Base-by-base conservation (phyloP, 2,888 invertebrate genomes). In the Hyppa rectilinea region DNA sequence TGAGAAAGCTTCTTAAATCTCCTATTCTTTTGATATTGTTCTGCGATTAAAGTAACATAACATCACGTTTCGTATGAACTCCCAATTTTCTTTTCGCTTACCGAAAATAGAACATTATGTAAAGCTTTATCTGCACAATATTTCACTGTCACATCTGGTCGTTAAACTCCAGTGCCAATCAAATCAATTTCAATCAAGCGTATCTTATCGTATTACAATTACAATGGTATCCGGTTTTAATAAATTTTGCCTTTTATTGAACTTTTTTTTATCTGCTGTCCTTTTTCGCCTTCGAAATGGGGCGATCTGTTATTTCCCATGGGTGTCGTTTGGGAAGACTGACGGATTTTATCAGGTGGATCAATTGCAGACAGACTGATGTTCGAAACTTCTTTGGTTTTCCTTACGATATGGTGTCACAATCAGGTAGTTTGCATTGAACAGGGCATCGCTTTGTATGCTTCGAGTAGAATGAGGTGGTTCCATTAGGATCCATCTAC, bases 141-240 rank as follows among this genome's bases (percentile, higher is more conserved):
- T 63, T 65, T 81, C 62, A 63, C 63, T 63, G 66, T 71, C 71
- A 43, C 77, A 77, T 67, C 81, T 80, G 75, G 45, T 65, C 81
- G 55, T 81, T 62, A 77, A 81, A 75, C 56, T 76, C 36, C 38
- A 43, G 29, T 71, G 59, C 50, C 71, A 63, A 71, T 78, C 71
- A 66, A 81, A 81, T 81, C 49, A 77, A 66, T 77, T 61, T 55
- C 61, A 36, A 63, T 56, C 50, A 69, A 68, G 61, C 58, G 52
- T 75, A 52, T 61, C 52, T 67, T 77, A 77, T 79, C 36, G 47
- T 53, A 29, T 63, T 78, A 69, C 59, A 75, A 79, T 77, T 74
- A 75, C 56, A 69, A n/a, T 49, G 53, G 55, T 34, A 73, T 61
- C 66, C 74, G 59, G 43, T 80, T 73, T 69, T 59, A 59, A 65